phyloP scores from a whole-genome alignment of 2,113 vertebrate genomes.

The Perca flavescens region DNA sequence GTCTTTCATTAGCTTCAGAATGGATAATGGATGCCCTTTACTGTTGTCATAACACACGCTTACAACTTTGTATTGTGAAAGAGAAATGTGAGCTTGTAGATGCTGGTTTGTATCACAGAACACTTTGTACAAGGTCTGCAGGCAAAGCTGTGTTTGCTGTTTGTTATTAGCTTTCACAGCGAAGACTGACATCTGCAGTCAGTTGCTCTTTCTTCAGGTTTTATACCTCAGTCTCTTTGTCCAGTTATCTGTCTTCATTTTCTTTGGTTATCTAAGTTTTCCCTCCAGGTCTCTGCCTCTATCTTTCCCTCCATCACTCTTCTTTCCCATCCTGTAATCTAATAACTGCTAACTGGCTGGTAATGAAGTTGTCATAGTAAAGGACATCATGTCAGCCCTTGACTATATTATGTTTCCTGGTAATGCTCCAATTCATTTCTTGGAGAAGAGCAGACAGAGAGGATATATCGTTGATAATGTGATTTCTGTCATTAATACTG shows the following conservation, averaged over 20 bases:
- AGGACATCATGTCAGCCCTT: slow-evolving; percentile 31
- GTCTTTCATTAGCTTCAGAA: slow-evolving; percentile 26
- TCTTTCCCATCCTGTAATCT: slow-evolving; percentile 34
- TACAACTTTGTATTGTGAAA: slow-evolving; percentile 4
- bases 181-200: slow-evolving; percentile 37
- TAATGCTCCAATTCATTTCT: slow-evolving; percentile 47
- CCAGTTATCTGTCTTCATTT: slow-evolving; percentile 10
- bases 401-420: slow-evolving; percentile 35
- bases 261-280: neutral
- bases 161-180: slow-evolving; percentile 38
- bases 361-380: slow-evolving; percentile 56
- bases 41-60: slow-evolving; percentile 42
- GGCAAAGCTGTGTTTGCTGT: slow-evolving; percentile 22
- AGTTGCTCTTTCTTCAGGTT: slow-evolving; percentile 8
- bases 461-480: slow-evolving; percentile 36
- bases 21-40: slow-evolving; percentile 31
- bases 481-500: slow-evolving; percentile 34
- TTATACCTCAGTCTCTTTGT: slow-evolving; percentile 9
- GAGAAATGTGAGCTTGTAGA: slow-evolving; percentile 40
- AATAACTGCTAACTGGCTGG: slow-evolving; percentile 45
- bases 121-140: slow-evolving; percentile 16
- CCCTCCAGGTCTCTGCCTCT: slow-evolving; percentile 3
- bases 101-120: slow-evolving; percentile 49
- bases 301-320: neutral
- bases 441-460: neutral